Base-by-base conservation (phyloP, 2,888 invertebrate genomes). In the Congeria kusceri region DNA sequence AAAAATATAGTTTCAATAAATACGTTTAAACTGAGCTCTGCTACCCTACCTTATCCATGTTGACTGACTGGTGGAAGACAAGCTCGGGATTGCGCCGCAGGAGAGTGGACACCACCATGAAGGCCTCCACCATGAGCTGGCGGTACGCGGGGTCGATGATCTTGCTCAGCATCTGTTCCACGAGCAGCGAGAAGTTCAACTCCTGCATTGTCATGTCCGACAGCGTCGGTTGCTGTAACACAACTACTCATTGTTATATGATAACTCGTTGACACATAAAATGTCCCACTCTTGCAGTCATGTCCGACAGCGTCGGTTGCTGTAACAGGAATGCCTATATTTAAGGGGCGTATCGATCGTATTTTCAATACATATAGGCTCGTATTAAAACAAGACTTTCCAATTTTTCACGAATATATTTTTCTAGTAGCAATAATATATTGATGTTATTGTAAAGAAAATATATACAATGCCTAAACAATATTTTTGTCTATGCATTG, bases 131-230 rank as follows among this genome's bases (percentile, higher is more conserved):
- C 75, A 96, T 94, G 72, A 96, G 94, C 90, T 96, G 96, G 27
- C 96, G 94, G 92, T 96, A 96, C 84, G 96, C 96, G 0, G 96
- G 96, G 76, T 95, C 94, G 23, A 94, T 94, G 76, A 96, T 95
- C 81, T 95, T 94, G 91, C 96, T 95, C 69, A 96, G 94, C 94
- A 96, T 95, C 87, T 96, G 96, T 94, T 99, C 99, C 11, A 99
- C 98, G 57, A 98, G 94, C 81, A 99, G 95, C 27, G 99, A 97
- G 95, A 99, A 99, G 84, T 98, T 97, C 85, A 99, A 95, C 94
- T 99, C 99, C 77, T 98, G 98, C 86, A 98, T 96, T 0, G 98
- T 98, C 98, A 99, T 98, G 93, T 98, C 98, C 23, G 97, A 97
- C 56, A 99, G 94, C 0, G 98, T 99, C 9, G 99, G 98, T 90